Base-by-base conservation (phyloP, 2,113 vertebrate genomes). In the Phaethornis superciliosus region DNA sequence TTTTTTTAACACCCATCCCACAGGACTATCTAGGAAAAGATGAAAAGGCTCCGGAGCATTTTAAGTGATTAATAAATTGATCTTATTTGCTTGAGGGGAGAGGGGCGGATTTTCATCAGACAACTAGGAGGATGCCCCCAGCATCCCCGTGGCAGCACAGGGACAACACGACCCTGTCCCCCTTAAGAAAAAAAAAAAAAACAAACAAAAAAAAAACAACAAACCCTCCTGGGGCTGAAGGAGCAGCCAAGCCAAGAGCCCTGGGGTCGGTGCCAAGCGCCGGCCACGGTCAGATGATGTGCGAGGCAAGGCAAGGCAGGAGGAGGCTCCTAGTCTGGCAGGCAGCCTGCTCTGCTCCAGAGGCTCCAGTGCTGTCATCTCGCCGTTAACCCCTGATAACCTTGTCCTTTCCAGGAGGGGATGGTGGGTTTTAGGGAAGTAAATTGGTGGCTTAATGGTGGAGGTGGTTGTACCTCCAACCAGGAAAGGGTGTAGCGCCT, bases 341-440 rank as follows among this genome's bases (percentile, higher is more conserved):
- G 98, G 96, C 98, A 97, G 98, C 98, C 98, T 97, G 98, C 96
- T 98, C 82, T 98, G 97, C 98, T 98, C 98, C 98, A 98, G 98
- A 97, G 98, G 96, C 98, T 98, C 97, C 98, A 90, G 78, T 96
- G 96, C 98, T 97, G 98, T 98, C 98, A 97, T 97, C 97, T 96
- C 93, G 96, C 95, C 81, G 80, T 98, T 98, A 98, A 98, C 99
- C 98, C 98, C 97, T 98, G 98, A 96, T 98, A 97, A 97, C 96
- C 98, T 97, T 95, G 89, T 97, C 97, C 97, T 94, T 96, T 92
- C 77, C 90, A 91, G 82, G 89, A 96, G 10, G 1, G 83, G 68
- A 85, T 12, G 5, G 30, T 11, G 37, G 4, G 4, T 95, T 96
- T 93, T 87, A 95, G 76, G 78, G 22, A 85, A 94, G 79, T 3